Evolutionary conservation across 37 sponge, comb jelly and placozoan species (phyloP), one percentile per base, ranked within the genome.

Genomic region (Cladorhizidae sp.): DNA sequence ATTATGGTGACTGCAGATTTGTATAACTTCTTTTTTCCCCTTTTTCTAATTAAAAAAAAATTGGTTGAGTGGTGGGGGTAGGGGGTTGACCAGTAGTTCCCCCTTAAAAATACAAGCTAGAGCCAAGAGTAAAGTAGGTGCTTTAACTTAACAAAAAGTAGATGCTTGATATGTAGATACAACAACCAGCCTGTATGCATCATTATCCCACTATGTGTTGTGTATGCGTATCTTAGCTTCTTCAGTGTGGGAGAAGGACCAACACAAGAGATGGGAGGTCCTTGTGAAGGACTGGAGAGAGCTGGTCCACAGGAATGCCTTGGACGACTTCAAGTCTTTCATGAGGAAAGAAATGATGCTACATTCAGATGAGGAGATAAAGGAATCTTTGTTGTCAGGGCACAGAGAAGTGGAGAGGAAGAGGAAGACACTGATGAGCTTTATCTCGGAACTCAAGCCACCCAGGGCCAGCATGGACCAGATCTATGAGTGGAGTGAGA

Each of bases 401-500:
- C 77, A 80, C 49, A 41, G 33, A 3, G 38, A 35, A 22, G 5
- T 81, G 22, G 26, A 57, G 8, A 51, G 56, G 36, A 68, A 57
- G 33, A 81, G 81, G 29, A 45, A 69, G 9, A 62, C 69, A 29
- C 38, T 81, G 3, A 59, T 75, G 21, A 17, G 52, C 18, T 68
- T 70, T 25, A 8, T 87, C 22, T 17, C 68, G 38, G 25, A 38
- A 3, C 55, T 90, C 15, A 45, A 40, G 23, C 92, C 91, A 1
- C 88, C 93, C 6, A 37, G 21, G 3, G 83, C 73, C 18, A 75
- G 59, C 58, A 85, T 67, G 64, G 39, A 54, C 6, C 51, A 40
- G 38, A 43, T 89, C 41, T 81, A 88, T 40, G 78, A 80, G 54
- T 81, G 86, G 87, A 45, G 76, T 9, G 63, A 78, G 49, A 38